These are phyloP conservation scores for Beroe forskalii DNA, from an alignment of 37 sponge, comb jelly and placozoan genomes.

Conservation along the genomic window DNA sequence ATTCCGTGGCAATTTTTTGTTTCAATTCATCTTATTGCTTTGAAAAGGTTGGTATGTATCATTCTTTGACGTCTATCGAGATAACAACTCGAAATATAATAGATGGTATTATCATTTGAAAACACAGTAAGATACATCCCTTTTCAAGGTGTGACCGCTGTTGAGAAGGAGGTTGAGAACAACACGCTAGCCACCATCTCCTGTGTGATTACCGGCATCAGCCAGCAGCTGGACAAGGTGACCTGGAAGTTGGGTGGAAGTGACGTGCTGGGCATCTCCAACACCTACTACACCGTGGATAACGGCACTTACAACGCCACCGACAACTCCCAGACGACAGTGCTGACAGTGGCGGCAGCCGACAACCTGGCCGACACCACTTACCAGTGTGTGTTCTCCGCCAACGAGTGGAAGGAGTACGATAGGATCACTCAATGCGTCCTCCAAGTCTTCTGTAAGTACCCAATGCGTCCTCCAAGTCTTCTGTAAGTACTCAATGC, in stretches of 20 bases:
- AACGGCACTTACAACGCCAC: background rate
- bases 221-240: background rate
- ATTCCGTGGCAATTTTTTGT: too few relatives aligned
- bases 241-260: background rate
- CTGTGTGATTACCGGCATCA: background rate
- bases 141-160: background rate
- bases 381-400: background rate
- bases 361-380: background rate
- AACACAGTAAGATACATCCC: too few relatives aligned
- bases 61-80: too few relatives aligned
- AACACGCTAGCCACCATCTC: background rate
- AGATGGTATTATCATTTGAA: too few relatives aligned
- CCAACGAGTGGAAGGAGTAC: background rate
- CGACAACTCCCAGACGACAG: conserved; percentile 21
- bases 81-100: too few relatives aligned
- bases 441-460: background rate
- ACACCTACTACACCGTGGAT: background rate
- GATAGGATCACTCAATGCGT: background rate
- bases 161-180: background rate
- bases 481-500: too few relatives aligned
- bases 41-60: too few relatives aligned
- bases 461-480: too few relatives aligned
- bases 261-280: background rate
- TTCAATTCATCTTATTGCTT: too few relatives aligned
- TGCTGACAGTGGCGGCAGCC: background rate